Percentiles rank a stretch among this genome's conserved stretches.
phyloP scores from a whole-genome alignment of 2,888 invertebrate genomes.

The Aquatica leii region DNA sequence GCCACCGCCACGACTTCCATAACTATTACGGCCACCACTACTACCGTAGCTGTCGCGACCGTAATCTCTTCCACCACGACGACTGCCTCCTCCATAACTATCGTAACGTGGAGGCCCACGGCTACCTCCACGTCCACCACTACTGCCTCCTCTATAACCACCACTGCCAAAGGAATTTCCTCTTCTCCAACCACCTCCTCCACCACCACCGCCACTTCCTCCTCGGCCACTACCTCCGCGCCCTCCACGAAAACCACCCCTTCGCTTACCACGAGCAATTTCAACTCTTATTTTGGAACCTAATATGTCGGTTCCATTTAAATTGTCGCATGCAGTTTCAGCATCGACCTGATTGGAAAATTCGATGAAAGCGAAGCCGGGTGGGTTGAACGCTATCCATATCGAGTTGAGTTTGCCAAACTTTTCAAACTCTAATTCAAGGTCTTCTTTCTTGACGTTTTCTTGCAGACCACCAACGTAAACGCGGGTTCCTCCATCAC shows the following conservation, averaged over 20 bases:
- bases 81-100: slow-evolving; percentile 46
- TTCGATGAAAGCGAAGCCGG: slow-evolving; percentile 94
- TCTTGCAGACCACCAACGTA: slow-evolving; percentile 91
- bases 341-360: slow-evolving; percentile 90
- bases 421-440: slow-evolving; percentile 90
- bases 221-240: slow-evolving; percentile 64
- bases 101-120: slow-evolving; percentile 37
- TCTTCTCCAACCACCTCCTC: slow-evolving; percentile 32
- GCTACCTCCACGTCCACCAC: slow-evolving; percentile 59
- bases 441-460: slow-evolving; percentile 89
- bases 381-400: slow-evolving; percentile 94
- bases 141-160: slow-evolving; percentile 46
- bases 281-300: slow-evolving; percentile 89
- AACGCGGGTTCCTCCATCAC: slow-evolving; percentile 74
- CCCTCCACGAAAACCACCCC: slow-evolving; percentile 68
- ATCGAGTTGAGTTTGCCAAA: slow-evolving; percentile 92
- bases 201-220: slow-evolving; percentile 44
- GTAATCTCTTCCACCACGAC: slow-evolving; percentile 40
- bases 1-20: slow-evolving; percentile 44
- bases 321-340: slow-evolving; percentile 85
- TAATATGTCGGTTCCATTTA: slow-evolving; percentile 88
- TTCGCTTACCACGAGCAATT: slow-evolving; percentile 82
- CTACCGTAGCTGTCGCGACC: slow-evolving; percentile 44
- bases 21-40: slow-evolving; percentile 43
- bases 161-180: slow-evolving; percentile 41